phyloP scores from a whole-genome alignment of 2,888 invertebrate genomes.

The Tipula helvola region DNA sequence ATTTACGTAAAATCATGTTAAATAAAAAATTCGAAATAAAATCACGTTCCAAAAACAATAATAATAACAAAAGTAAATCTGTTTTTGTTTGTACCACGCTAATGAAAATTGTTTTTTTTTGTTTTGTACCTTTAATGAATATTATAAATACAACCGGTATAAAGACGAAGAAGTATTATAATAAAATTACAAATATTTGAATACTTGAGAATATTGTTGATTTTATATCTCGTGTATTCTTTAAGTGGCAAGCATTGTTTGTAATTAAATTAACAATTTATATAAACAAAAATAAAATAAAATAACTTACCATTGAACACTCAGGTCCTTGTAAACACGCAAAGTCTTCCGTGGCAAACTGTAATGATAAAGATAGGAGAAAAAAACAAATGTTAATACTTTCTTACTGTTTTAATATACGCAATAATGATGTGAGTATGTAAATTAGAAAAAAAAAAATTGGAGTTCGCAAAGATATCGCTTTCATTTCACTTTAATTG shows the following conservation, averaged over 20 bases:
- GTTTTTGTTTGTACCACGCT: not conserved
- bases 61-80: not conserved
- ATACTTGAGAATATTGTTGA: not conserved
- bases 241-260: not conserved
- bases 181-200: not conserved
- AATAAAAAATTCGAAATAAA: not conserved
- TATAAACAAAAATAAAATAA: not conserved
- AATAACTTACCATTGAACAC: conserved; percentile 23
- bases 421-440: not conserved
- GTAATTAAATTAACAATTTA: conserved; percentile 4
- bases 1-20: not conserved
- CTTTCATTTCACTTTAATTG: not conserved
- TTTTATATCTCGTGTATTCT: not conserved
- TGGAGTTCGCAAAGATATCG: not conserved
- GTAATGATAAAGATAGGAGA: conserved; percentile 16
- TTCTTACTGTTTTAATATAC: not conserved
- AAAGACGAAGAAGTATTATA: not conserved
- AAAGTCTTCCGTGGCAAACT: conserved; percentile 22
- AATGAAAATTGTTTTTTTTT: not conserved
- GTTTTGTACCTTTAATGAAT: not conserved
- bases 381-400: not conserved
- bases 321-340: conserved; percentile 22
- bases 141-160: not conserved
- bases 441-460: not conserved
- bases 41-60: not conserved